These are phyloP conservation scores for Pangasius sanitwongsei DNA, from an alignment of 2,797 vertebrate species.

Conservation along the genomic window DNA sequence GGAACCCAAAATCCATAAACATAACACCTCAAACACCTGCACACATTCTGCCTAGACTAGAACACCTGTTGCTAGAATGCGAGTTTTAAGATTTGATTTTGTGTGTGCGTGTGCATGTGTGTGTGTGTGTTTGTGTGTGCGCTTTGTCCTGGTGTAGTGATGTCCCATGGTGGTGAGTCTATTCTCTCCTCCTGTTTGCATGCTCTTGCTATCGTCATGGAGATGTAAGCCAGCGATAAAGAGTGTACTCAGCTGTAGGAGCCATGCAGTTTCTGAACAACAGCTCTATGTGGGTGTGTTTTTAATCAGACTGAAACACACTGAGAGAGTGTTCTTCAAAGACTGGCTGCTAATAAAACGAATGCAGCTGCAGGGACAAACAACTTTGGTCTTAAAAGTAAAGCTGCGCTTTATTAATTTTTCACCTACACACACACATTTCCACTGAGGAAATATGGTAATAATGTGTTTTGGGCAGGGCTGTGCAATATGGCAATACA, in stretches of 20 bases:
- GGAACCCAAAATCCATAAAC: background rate
- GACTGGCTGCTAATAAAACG: background rate
- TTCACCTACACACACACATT: background rate
- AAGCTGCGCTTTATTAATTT: background rate
- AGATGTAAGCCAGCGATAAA: constrained; percentile 50
- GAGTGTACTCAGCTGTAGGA: constrained; percentile 32
- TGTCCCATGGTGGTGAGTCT: constrained; percentile 34
- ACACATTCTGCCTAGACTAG: background rate
- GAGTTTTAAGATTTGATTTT: background rate
- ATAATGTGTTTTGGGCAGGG: background rate
- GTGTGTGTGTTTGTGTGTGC: background rate
- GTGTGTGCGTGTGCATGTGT: background rate
- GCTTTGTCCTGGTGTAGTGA: constrained; percentile 37
- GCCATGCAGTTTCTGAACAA: constrained; percentile 34
- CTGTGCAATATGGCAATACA: background rate
- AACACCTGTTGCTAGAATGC: background rate
- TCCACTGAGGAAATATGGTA: background rate
- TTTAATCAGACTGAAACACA: constrained; percentile 36
- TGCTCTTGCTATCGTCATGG: constrained; percentile 50
- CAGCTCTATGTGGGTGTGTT: constrained; percentile 31
- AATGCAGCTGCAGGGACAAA: constrained; percentile 21
- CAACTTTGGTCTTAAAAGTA: constrained; percentile 3
- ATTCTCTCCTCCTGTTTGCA: constrained; percentile 47
- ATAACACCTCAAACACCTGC: background rate
- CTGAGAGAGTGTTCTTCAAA: constrained; percentile 19